Percentiles rank a stretch among this genome's conserved stretches.
Conservation (phyloP, 2,113 vertebrate species). For the Pongo abelii region DNA sequence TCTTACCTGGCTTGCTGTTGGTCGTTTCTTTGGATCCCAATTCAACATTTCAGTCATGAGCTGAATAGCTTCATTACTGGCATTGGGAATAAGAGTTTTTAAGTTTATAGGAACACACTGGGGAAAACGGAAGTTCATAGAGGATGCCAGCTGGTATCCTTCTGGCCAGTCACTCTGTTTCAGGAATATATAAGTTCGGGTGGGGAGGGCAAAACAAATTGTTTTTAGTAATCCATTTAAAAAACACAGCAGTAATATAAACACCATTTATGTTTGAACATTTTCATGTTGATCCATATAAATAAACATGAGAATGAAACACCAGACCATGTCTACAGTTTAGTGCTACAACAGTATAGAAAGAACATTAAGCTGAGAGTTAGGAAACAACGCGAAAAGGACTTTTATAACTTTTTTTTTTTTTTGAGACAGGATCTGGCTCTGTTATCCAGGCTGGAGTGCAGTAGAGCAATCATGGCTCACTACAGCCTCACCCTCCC, state of each 20-base stretch:
- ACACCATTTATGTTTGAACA: not conserved
- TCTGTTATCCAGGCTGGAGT: too few relatives aligned
- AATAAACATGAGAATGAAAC: not conserved
- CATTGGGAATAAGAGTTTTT: constrained; percentile 97
- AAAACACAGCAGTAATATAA: not conserved
- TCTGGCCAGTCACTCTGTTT: constrained; percentile 95
- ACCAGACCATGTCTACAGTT: not conserved
- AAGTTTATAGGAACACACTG: constrained; percentile 95
- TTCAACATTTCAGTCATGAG: constrained; percentile 94
- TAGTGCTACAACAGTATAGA: not conserved
- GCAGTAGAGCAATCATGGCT: too few relatives aligned
- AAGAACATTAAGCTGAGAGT: not conserved
- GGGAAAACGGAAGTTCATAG: constrained; percentile 98
- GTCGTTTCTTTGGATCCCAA: constrained; percentile 98
- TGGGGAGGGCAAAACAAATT: not conserved
- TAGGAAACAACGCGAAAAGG: not conserved
- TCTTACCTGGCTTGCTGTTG: constrained; percentile 93
- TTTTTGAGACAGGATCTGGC: too few relatives aligned
- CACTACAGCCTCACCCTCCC: too few relatives aligned
- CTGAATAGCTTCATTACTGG: constrained; percentile 93
- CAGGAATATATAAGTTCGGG: constrained; percentile 5
- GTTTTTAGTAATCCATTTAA: not conserved
- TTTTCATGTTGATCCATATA: not conserved
- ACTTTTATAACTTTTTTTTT: not conserved
- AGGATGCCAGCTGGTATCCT: constrained; percentile 93